phyloP scores from a whole-genome alignment of 2,888 invertebrate genomes.

The Limnephilus marmoratus region DNA sequence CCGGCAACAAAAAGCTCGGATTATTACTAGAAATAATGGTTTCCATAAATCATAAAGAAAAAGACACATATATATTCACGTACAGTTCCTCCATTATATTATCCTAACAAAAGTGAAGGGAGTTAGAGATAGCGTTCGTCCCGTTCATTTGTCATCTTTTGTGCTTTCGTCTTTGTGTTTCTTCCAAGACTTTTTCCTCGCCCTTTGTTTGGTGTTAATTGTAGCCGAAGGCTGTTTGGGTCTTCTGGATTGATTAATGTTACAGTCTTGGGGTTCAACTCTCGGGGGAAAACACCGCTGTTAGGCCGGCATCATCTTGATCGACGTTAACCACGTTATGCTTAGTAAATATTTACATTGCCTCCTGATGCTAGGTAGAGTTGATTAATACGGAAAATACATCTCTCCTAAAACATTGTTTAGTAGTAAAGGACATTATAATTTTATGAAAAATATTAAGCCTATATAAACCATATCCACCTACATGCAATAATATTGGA shows the following conservation, averaged over 20 bases:
- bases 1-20: neutral
- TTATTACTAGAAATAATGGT: neutral
- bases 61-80: neutral
- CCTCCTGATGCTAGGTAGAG: neutral
- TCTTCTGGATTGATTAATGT: slow-evolving; percentile 62
- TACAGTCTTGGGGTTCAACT: slow-evolving; percentile 29
- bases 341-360: slow-evolving; percentile 8
- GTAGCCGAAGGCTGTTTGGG: slow-evolving; percentile 61
- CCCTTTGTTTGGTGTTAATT: slow-evolving; percentile 64
- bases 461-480: neutral
- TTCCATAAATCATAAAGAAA: neutral
- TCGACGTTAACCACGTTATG: neutral
- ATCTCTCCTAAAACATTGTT: neutral
- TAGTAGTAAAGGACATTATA: neutral
- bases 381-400: neutral
- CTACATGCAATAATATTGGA: too few relatives aligned
- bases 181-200: slow-evolving; percentile 54
- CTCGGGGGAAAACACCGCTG: slow-evolving; percentile 2
- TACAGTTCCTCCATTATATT: neutral
- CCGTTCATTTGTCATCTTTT: slow-evolving; percentile 65
- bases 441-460: neutral
- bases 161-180: slow-evolving; percentile 55
- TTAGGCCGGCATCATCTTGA: slow-evolving; percentile 13
- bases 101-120: neutral
- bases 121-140: slow-evolving; percentile 36